Base-by-base conservation (phyloP, 2,113 vertebrate genomes). In the Platichthys flesus region DNA sequence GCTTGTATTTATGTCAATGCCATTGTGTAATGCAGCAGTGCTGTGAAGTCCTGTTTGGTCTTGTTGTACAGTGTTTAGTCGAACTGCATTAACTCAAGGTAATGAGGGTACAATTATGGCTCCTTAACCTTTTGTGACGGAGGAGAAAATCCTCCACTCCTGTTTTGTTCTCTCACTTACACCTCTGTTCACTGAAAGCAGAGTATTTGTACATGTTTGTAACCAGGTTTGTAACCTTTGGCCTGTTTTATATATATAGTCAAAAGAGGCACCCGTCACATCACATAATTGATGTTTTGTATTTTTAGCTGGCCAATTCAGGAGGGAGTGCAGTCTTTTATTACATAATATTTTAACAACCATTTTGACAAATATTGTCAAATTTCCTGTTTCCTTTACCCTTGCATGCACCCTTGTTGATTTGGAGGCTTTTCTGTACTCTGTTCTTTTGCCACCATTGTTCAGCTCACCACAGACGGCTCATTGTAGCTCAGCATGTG, bases 81-180 rank as follows among this genome's bases (percentile, higher is more conserved):
- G 1, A 78, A 76, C 49, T n/a, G 58, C 74, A 84, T 79, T 84
- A 77, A 67, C 78, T 74, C 21, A 9, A 73, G 31, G 59, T 89
- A 88, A 87, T 89, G 69, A 70, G 69, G 69, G 72, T 9, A 24
- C 76, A 88, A 83, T 89, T 86, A 88, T 75, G 56, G 64, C 78
- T 77, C 69, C 69, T 82, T 74, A 83, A 83, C 75, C 80, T 87
- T 82, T 81, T 37, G 15, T 54, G 13, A 60, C 40, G 24, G 15
- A 79, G 57, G 74, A 63, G 31, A 72, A 89, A 81, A 78, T 57
- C 56, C 67, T 68, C 68, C 35, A 16, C 67, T 51, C 71, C 42
- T 10, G n/a, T 61, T 24, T 88, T 71, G 69, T 35, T 40, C 1
- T 49, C 74, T 18, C 24, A 12, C 0, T 55, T 49, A 21, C 56